These are phyloP conservation scores for Drosophila truncata DNA, from an alignment of 1,140 invertebrate genomes.

Conservation along the genomic window DNA sequence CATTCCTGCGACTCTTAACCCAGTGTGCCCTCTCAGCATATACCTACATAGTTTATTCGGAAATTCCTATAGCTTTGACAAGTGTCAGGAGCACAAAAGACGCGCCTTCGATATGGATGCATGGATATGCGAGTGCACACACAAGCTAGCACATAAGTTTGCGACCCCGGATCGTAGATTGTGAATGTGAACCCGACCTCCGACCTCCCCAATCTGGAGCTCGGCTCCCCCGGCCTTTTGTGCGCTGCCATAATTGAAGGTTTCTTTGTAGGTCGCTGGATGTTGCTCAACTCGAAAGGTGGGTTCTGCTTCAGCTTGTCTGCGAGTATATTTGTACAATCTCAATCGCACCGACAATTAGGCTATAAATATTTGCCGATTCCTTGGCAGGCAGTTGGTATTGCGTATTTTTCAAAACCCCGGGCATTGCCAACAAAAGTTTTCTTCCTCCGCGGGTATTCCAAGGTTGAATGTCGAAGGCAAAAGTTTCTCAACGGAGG, in stretches of 20 bases:
- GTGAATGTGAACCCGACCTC: constrained; percentile 33
- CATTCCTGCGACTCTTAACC: neutral
- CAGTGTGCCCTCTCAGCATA: constrained; percentile 43
- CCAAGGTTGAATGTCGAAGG: constrained; percentile 36
- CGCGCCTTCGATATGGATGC: constrained; percentile 53
- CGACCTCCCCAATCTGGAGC: neutral
- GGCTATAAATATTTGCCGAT: constrained; percentile 76
- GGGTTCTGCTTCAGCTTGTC: constrained; percentile 1
- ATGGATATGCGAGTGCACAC: constrained; percentile 19
- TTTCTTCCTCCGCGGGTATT: constrained; percentile 34
- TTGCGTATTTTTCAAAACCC: constrained; percentile 30
- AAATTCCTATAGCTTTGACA: constrained; percentile 78
- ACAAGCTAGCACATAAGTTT: constrained; percentile 15
- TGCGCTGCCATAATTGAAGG: constrained; percentile 66
- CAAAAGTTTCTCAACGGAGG: constrained; percentile 54
- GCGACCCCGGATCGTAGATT: constrained; percentile 44
- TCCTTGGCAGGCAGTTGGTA: constrained; percentile 24
- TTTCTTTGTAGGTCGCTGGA: constrained; percentile 39
- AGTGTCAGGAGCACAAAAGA: constrained; percentile 78
- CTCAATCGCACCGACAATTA: constrained; percentile 67
- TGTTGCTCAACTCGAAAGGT: constrained; percentile 25
- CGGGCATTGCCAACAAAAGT: constrained; percentile 38
- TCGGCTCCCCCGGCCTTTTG: constrained; percentile 8
- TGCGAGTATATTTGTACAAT: constrained; percentile 38
- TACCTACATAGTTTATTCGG: constrained; percentile 68